These are phyloP conservation scores for Gobiocypris rarus DNA, from an alignment of 2,113 vertebrate genomes.

Conservation along the genomic window DNA sequence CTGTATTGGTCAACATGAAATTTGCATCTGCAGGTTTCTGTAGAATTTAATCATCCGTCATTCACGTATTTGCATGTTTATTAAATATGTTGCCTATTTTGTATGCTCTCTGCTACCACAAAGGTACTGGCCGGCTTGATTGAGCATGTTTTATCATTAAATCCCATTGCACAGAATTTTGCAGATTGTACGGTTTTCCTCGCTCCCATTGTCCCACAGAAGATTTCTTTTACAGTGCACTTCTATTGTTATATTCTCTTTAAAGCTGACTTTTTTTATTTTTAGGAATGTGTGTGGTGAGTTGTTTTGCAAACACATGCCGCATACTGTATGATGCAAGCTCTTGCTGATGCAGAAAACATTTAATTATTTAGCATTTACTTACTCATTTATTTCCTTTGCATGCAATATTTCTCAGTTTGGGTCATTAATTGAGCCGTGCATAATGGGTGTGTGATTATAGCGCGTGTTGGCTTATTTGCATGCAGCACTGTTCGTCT, in stretches of 20 bases:
- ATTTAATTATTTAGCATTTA: constrained; percentile 24
- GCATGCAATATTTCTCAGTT: constrained; percentile 15
- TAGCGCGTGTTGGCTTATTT: not conserved
- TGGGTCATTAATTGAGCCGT: constrained; percentile 7
- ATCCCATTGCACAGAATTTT: not conserved
- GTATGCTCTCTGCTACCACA: not conserved
- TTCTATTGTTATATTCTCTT: not conserved
- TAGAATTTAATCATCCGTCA: not conserved
- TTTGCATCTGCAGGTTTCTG: not conserved
- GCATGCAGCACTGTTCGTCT: constrained; percentile 5
- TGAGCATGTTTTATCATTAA: not conserved
- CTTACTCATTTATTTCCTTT: constrained; percentile 1
- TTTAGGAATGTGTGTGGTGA: not conserved
- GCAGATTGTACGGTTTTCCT: not conserved
- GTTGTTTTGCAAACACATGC: not conserved
- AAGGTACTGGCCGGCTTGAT: not conserved
- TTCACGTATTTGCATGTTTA: not conserved
- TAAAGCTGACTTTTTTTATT: not conserved
- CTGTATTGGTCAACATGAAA: not conserved
- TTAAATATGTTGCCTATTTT: not conserved
- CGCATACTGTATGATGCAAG: not conserved
- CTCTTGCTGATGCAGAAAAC: constrained; percentile 14
- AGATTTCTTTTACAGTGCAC: not conserved
- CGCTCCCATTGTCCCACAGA: not conserved
- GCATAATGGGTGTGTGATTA: not conserved